phyloP scores from a whole-genome alignment of 2,113 vertebrate genomes.

The Phyllostomus discolor region DNA sequence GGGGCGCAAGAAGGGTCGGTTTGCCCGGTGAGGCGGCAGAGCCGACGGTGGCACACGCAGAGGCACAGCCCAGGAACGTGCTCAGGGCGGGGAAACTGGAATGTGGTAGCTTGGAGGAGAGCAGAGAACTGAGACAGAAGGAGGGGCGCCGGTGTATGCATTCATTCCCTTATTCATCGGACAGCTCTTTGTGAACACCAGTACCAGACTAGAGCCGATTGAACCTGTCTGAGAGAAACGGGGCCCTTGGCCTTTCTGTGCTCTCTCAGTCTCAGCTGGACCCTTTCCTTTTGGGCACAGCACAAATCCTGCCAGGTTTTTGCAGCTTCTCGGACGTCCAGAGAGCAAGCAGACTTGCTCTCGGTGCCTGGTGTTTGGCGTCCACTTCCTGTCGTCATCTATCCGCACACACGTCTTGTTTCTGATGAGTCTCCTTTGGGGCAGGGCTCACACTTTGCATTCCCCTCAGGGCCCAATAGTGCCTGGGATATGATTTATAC shows the following conservation, averaged over 20 bases:
- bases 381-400: background rate
- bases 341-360: background rate
- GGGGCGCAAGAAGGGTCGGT: background rate
- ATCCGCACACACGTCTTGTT: background rate
- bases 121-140: too few relatives aligned
- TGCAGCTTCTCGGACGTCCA: background rate
- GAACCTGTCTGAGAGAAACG: background rate
- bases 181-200: background rate
- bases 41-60: background rate
- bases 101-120: too few relatives aligned
- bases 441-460: background rate
- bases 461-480: background rate
- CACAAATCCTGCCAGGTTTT: background rate
- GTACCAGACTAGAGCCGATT: background rate
- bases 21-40: background rate
- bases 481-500: too few relatives aligned
- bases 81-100: background rate
- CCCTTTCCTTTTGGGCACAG: accelerated
- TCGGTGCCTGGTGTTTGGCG: background rate
- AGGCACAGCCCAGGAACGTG: background rate
- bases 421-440: background rate
- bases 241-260: background rate
- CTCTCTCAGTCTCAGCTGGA: background rate
- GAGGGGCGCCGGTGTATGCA: background rate
- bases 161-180: background rate